Conservation (phyloP, 2,113 vertebrate genomes). For the Neopipo cinnamomea region DNA sequence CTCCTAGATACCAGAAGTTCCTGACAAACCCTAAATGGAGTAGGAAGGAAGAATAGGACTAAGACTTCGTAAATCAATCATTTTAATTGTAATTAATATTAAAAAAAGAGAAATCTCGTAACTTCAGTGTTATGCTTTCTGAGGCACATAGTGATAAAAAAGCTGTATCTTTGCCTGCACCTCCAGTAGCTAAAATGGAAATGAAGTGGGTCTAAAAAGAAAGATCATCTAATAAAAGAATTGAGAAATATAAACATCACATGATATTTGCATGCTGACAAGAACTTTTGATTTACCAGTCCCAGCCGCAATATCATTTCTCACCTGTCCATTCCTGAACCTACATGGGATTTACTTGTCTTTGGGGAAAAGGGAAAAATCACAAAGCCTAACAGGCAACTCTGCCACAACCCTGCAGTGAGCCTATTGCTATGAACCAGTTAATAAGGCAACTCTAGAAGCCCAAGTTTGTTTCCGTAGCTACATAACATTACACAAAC, state of each 20-base stretch:
- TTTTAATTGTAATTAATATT: not conserved
- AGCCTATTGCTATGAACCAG: conserved; percentile 44
- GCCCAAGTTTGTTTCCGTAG: conserved; percentile 77
- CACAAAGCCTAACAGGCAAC: not conserved
- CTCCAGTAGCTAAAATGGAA: not conserved
- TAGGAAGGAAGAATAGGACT: not conserved
- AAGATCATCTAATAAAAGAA: not conserved
- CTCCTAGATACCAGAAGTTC: not conserved
- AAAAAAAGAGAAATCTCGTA: not conserved
- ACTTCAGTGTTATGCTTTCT: not conserved
- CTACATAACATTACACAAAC: conserved; percentile 81
- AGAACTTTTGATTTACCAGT: not conserved
- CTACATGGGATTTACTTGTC: not conserved
- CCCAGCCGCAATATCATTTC: not conserved
- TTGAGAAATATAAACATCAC: not conserved
- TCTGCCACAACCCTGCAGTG: not conserved
- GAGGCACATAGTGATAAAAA: not conserved
- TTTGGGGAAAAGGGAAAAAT: not conserved
- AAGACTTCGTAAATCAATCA: not conserved
- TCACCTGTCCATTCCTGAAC: not conserved
- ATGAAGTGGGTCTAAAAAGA: not conserved
- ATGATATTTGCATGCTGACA: not conserved
- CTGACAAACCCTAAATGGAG: not conserved
- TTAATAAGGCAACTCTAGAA: conserved; percentile 76
- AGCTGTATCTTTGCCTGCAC: not conserved